A percentile compares a stretch with the other conserved stretches of the same genome.
These are phyloP conservation scores for Crossaster papposus DNA, from an alignment of 53 echinoderm and acorn worm species.

Conservation along the genomic window DNA sequence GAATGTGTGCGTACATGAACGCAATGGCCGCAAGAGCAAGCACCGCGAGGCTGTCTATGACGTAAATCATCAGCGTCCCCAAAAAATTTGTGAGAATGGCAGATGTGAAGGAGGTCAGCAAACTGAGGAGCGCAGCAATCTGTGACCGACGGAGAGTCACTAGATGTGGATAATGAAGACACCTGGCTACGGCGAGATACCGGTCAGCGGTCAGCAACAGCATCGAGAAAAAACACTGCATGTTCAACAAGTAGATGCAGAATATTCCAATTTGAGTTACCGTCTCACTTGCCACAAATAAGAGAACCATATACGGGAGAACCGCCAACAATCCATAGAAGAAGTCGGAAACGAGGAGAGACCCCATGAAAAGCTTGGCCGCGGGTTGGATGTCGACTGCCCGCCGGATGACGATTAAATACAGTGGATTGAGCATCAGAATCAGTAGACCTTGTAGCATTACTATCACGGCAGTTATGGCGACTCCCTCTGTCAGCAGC, in stretches of 20 bases:
- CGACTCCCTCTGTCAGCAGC: too few species aligned
- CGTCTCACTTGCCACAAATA: too few species aligned
- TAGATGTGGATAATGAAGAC: constrained; percentile 14
- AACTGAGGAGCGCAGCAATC: neutral
- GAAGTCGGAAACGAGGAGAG: too few species aligned
- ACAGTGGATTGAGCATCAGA: too few species aligned
- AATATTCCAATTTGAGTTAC: too few species aligned
- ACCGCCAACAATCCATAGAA: too few species aligned
- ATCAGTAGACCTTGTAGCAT: too few species aligned
- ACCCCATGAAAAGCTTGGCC: too few species aligned
- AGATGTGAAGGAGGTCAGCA: neutral
- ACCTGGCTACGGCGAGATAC: constrained; percentile 4
- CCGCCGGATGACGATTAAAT: too few species aligned
- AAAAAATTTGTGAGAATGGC: neutral
- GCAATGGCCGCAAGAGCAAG: neutral
- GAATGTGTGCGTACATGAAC: constrained; percentile 31
- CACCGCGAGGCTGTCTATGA: neutral
- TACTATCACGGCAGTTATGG: too few species aligned
- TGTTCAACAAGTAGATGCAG: neutral
- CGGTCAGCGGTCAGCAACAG: constrained; percentile 2
- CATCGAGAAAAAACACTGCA: neutral
- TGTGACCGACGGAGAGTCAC: neutral
- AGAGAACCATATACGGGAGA: too few species aligned
- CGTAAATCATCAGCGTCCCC: neutral
- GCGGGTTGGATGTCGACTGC: too few species aligned